Evolutionary conservation across 2,888 invertebrate genomes (phyloP).

Genomic region (Brachypterus glaber): DNA sequence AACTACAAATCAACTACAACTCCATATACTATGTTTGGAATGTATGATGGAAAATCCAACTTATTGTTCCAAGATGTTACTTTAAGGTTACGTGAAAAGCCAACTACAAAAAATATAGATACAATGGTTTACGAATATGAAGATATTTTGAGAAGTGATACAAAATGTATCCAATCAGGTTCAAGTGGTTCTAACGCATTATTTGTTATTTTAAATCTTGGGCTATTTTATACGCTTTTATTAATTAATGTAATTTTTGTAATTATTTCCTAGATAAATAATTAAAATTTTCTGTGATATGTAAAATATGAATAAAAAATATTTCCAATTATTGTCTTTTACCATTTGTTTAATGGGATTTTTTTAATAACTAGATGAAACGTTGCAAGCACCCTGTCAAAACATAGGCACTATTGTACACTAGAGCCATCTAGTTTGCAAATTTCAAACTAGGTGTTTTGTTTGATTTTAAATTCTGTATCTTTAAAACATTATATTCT

Average conservation of each 20-base stretch:
- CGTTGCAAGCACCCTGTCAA: too few species aligned
- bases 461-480: too few species aligned
- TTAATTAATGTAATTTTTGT: constrained; percentile 4
- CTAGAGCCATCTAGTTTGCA: too few species aligned
- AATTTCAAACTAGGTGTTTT: too few species aligned
- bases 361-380: too few species aligned
- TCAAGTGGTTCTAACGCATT: constrained; percentile 3
- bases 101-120: constrained; percentile 31
- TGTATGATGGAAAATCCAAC: constrained; percentile 53
- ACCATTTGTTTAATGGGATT: too few species aligned
- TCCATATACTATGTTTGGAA: constrained; percentile 61
- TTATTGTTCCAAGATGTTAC: constrained; percentile 59
- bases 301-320: too few species aligned
- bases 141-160: constrained; percentile 20
- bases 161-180: constrained; percentile 19
- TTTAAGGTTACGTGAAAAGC: constrained; percentile 29
- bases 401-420: too few species aligned
- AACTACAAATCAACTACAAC: constrained; percentile 47
- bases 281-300: too few species aligned
- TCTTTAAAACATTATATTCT: too few species aligned
- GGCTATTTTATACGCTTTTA: background rate
- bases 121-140: constrained; percentile 30
- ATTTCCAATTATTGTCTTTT: too few species aligned
- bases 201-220: background rate
- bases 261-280: too few species aligned